These are phyloP conservation scores for Watersipora subatra DNA, from an alignment of 1,140 invertebrate species.

Conservation along the genomic window DNA sequence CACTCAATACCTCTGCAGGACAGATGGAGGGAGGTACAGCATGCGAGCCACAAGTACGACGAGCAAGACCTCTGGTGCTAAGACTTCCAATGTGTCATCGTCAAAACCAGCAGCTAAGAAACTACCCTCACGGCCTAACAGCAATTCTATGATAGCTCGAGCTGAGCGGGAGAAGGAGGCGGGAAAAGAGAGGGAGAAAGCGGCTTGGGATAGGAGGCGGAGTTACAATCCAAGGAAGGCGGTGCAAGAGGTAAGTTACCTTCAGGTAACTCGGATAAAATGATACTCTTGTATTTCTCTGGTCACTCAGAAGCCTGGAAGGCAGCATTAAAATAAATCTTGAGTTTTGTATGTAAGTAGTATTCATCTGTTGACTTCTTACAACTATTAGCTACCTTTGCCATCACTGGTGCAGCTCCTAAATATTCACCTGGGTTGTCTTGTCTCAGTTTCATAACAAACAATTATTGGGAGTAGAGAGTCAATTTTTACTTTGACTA, in stretches of 20 bases:
- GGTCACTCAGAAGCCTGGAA: no score
- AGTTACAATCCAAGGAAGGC: conserved; percentile 75
- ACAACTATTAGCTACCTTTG: no score
- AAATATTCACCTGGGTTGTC: no score
- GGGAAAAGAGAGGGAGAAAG: conserved; percentile 49
- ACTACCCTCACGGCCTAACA: background rate
- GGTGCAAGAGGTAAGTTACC: conserved; percentile 53
- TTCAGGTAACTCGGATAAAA: no score
- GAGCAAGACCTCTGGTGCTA: background rate
- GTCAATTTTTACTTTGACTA: no score
- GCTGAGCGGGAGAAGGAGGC: conserved; percentile 1
- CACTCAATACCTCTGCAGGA: background rate
- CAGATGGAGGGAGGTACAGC: conserved; percentile 53
- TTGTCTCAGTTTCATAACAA: no score
- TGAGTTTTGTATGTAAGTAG: no score
- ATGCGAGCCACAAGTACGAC: conserved; percentile 38
- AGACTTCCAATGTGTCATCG: background rate
- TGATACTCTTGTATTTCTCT: no score
- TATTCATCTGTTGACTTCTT: no score
- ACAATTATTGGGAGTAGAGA: no score
- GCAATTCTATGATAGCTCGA: background rate
- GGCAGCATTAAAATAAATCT: no score
- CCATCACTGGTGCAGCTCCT: no score
- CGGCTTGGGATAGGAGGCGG: conserved; percentile 79
- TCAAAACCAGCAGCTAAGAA: background rate